These are phyloP conservation scores for Dynastes tityus DNA, from an alignment of 2,888 invertebrate species.

Conservation along the genomic window DNA sequence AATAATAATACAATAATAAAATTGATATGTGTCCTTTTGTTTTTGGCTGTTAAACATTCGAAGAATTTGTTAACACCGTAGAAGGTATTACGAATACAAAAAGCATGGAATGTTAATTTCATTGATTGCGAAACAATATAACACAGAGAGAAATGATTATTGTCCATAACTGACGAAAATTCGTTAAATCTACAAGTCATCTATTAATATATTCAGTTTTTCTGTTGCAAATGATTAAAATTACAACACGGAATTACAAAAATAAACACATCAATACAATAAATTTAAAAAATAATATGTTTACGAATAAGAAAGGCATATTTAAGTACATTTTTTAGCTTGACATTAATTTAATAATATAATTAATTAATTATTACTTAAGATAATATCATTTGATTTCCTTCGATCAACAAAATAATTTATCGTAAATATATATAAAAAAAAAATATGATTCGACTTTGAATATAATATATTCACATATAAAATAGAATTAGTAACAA, in stretches of 20 bases:
- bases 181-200: background rate
- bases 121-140: background rate
- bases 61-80: background rate
- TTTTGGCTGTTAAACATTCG: background rate
- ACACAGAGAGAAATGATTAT: slow-evolving; percentile 9
- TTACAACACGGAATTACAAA: slow-evolving; percentile 14
- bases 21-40: slow-evolving; percentile 19
- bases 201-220: background rate
- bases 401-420: slow-evolving; percentile 3
- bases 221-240: background rate
- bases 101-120: slow-evolving; percentile 34
- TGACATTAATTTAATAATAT: background rate
- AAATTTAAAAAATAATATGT: background rate
- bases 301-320: background rate
- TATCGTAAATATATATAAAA: slow-evolving; percentile 3
- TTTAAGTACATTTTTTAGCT: slow-evolving; percentile 29
- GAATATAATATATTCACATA: slow-evolving; percentile 31
- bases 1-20: slow-evolving; percentile 12
- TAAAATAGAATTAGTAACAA: slow-evolving; percentile 33
- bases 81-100: background rate
- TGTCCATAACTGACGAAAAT: background rate
- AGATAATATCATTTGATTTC: slow-evolving; percentile 33
- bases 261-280: slow-evolving; percentile 7
- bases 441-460: slow-evolving; percentile 7
- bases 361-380: background rate